Evolutionary conservation across 2,113 vertebrate species (phyloP).

Genomic region (Pelmatolapia mariae): DNA sequence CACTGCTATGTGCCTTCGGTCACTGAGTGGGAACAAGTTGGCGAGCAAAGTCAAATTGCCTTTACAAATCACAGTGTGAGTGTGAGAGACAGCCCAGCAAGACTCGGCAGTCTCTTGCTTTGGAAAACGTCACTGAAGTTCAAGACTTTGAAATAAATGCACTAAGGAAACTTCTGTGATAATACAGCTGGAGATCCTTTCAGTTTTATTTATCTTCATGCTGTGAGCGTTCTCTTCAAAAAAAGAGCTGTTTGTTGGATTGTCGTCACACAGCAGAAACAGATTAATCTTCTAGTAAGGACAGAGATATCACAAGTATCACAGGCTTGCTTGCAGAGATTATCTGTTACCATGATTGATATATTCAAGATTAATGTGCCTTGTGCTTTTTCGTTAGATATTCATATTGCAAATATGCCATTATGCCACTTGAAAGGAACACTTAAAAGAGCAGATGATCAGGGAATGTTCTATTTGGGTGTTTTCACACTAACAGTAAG

Average conservation of each 20-base stretch:
- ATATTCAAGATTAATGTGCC: neutral
- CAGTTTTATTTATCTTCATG: slow-evolving; percentile 5
- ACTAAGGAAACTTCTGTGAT: neutral
- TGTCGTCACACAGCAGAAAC: slow-evolving; percentile 2
- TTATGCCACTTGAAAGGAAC: neutral
- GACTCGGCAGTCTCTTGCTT: neutral
- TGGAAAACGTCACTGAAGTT: neutral
- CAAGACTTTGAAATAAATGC: neutral
- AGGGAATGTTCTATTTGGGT: neutral
- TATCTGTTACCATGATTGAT: slow-evolving; percentile 3
- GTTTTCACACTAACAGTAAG: neutral
- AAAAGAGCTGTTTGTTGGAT: neutral
- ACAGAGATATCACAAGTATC: neutral
- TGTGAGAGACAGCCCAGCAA: neutral
- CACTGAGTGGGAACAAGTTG: neutral
- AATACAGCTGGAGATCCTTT: neutral
- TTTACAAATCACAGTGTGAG: slow-evolving; percentile 1
- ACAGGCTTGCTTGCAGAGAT: neutral
- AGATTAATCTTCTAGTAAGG: neutral
- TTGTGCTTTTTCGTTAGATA: neutral
- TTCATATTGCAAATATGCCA: neutral
- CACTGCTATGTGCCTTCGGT: neutral
- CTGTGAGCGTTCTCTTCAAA: neutral
- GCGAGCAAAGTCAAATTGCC: neutral
- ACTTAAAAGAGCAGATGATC: neutral